Evolutionary conservation across 1,140 invertebrate species (phyloP), one percentile per base, ranked within the genome.

Genomic region (Caerostris extrusa): DNA sequence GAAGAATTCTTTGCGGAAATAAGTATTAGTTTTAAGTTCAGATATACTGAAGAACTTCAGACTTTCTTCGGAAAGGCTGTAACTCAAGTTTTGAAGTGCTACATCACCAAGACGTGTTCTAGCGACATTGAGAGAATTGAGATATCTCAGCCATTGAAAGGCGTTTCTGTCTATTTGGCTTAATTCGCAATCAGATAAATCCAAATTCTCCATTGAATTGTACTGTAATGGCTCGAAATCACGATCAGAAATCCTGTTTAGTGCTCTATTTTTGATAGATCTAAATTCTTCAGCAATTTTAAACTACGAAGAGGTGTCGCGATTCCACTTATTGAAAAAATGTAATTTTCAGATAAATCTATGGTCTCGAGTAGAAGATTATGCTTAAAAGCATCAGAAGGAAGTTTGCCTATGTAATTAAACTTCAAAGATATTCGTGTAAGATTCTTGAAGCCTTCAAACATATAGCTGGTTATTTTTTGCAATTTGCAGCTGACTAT

Each of bases 381-480:
- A 5, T 69, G 12, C 8, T 50, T 17, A n/a, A 89, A 89, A 53
- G 6, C 12, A 71, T 71, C 64, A 4, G 0, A 7, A 7, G 64
- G 87, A n/a, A 89, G 12, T n/a, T 69, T 8, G 4, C 2, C 5
- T 55, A 89, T 57, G 6, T 1, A n/a, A n/a, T 67, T 89, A 3
- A 3, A n/a, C 12, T 2, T 17, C 4, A 89, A 55, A 3, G 14
- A 55, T 8, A 89, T 17, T 12, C 6, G 6, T 6, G 14, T 53
- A 1, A 89, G 50, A 7, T 89, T 71, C 6, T 69, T 7, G 14
- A 89, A 69, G 5, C 87, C 87, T 89, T 89, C 64, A 69, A 89
- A 89, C 87, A 89, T 89, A 7, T 14, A 3, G 55, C 14, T 67
- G 6, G 50, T n/a, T 0, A 89, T 19, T 3, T n/a, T 53, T 5